Evolutionary conservation across 2,888 invertebrate genomes (phyloP), one percentile per base, ranked within the genome.

Genomic region (Argynnis bischoffii): DNA sequence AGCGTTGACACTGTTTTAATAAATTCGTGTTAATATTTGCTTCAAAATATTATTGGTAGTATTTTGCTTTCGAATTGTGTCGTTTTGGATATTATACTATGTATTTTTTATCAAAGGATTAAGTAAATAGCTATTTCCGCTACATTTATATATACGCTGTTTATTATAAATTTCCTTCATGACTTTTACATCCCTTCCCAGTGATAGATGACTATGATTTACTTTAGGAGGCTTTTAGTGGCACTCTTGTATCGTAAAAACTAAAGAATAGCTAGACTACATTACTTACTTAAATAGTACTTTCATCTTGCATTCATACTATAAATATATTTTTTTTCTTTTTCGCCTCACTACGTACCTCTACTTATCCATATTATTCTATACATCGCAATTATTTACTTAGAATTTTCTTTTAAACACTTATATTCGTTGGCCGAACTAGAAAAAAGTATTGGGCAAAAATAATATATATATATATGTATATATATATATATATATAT

Each of bases 121-220:
- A 41, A 41, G 11, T 41, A 41, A 41, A 41, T 41, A 2, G 35
- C 35, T 41, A 8, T 41, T 41, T 41, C 8, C 35, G 35, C 11
- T 41, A 41, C 35, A 41, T 11, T 41, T 41, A 41, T 41, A 41
- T 0, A 35, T 35, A 6, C 26, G 57, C 47, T 47, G 26, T 59
- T 26, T 59, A 61, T 61, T 31, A 41, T 61, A 35, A 51, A 18
- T 41, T 51, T 50, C 41, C 31, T 51, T 35, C 61, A 61, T 41
- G 61, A 51, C 61, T 51, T 51, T 15, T 53, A 55, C 55, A 53
- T 54, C 55, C 51, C 41, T 51, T 53, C 2, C 31, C 47, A 57
- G 65, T 65, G 65, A 65, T 65, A 57, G 65, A 65, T 65, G 65
- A 65, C 51, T 57, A 59, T 59, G 57, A 65, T 55, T 59, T 65